Percentiles rank a stretch among this genome's conserved stretches.
phyloP scores from a whole-genome alignment of 2,113 vertebrate genomes.

The Symphodus melops region DNA sequence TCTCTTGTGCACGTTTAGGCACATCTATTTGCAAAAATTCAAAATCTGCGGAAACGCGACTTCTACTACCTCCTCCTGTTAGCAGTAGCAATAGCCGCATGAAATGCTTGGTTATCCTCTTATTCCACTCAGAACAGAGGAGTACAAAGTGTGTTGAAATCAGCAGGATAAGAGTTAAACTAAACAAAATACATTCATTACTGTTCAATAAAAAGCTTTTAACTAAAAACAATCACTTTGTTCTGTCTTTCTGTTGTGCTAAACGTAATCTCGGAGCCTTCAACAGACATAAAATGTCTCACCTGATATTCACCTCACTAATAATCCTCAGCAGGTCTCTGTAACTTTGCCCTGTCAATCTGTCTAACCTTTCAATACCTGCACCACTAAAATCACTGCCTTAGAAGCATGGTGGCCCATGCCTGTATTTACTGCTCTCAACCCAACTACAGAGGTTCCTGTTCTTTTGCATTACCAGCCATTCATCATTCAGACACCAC shows the following conservation, averaged over 20 bases:
- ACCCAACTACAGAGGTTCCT: slow-evolving; percentile 18
- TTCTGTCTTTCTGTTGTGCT: background rate
- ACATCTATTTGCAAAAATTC: no score
- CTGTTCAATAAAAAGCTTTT: no score
- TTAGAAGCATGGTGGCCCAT: slow-evolving; percentile 50
- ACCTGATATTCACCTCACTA: slow-evolving; percentile 33
- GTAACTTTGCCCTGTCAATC: slow-evolving; percentile 11
- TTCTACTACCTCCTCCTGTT: no score
- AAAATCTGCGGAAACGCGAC: no score
- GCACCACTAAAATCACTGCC: slow-evolving; percentile 56
- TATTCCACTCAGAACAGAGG: no score
- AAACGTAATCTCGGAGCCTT: background rate
- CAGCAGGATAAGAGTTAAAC: no score
- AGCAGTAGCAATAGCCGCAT: no score
- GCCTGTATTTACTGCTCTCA: slow-evolving; percentile 11
- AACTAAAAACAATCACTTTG: no score
- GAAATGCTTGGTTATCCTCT: no score
- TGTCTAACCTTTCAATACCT: slow-evolving; percentile 36
- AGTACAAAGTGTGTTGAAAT: no score
- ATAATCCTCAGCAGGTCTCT: slow-evolving; percentile 23
- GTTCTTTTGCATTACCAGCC: slow-evolving; percentile 19
- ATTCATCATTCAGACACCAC: slow-evolving; percentile 71
- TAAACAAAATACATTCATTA: no score
- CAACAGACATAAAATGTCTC: slow-evolving; percentile 15
- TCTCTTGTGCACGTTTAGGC: no score